Conservation (phyloP, 2,888 invertebrate species). For the Timandra comae region DNA sequence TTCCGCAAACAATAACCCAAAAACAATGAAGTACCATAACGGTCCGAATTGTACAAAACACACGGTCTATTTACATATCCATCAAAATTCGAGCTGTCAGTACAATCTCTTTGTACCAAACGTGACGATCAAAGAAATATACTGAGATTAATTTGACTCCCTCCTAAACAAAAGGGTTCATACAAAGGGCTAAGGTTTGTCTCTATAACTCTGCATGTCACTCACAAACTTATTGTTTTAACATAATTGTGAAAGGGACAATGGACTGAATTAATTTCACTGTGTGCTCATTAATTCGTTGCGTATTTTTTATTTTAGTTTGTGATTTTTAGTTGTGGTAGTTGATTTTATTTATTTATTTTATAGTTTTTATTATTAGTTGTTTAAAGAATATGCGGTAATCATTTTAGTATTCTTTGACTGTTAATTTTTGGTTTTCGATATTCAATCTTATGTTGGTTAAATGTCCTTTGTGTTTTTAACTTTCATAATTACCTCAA, state of each 20-base stretch:
- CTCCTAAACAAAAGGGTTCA: conserved; percentile 64
- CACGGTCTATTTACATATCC: conserved; percentile 58
- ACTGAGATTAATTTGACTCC: conserved; percentile 71
- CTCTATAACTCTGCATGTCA: conserved; percentile 75
- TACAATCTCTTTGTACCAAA: conserved; percentile 49
- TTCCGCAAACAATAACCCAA: too few relatives aligned
- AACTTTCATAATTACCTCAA: too few relatives aligned
- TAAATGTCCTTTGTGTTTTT: too few relatives aligned
- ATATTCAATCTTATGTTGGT: too few relatives aligned
- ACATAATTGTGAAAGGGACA: conserved; percentile 57
- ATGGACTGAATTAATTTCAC: conserved; percentile 51
- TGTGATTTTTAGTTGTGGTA: too few relatives aligned
- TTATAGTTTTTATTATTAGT: too few relatives aligned
- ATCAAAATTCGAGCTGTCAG: conserved; percentile 51
- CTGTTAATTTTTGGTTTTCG: too few relatives aligned
- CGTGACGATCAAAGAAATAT: conserved; percentile 68
- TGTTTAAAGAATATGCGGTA: too few relatives aligned
- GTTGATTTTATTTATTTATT: too few relatives aligned
- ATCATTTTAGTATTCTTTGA: too few relatives aligned
- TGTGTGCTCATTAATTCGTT: conserved; percentile 26
- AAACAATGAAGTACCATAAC: too few relatives aligned
- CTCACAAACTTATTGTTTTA: conserved; percentile 63
- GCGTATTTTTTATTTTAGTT: conserved; percentile 28
- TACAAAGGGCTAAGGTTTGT: conserved; percentile 56
- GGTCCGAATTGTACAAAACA: conserved; percentile 21